Evolutionary conservation across 2,797 vertebrate species (phyloP), one percentile per base, ranked within the genome.

Genomic region (Epinephelus malabaricus): DNA sequence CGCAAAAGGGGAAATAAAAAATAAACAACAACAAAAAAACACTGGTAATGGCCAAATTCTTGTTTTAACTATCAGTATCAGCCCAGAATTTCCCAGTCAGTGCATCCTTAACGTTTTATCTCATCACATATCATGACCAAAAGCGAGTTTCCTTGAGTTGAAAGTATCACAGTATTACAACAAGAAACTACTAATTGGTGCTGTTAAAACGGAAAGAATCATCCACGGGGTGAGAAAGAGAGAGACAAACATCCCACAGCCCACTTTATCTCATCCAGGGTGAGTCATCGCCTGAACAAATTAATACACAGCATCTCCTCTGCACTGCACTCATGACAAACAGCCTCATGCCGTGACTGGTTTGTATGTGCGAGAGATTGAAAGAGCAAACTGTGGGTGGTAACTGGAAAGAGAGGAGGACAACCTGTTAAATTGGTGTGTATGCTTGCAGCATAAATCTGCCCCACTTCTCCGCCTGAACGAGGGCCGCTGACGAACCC

Each of bases 251-350:
- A 85, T 79, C 83, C 81, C 66, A 79, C 84, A 84, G 67, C 83
- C 82, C 65, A 83, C 82, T 90, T 77, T 60, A 83, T 91, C 86
- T 88, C 70, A 84, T 78, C 65, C 76, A 70, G 85, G 70, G 73
- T 93, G 92, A 95, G 90, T 94, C 93, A 95, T 92, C 66, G 66
- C 86, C 81, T 86, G 73, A 88, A 86, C 86, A 92, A 88, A 94
- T 91, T 66, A 92, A 93, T 77, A 89, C 81, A 86, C 78, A 77
- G 88, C 81, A 53, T 90, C 87, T 91, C 86, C 80, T 87, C 89
- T 89, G 84, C 88, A 86, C 78, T 87, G 85, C 86, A 85, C 78
- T 83, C 78, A 54, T 89, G 89, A 92, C 87, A 84, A 88, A 90
- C 83, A 78, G 84, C 82, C 46, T 83, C 72, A 76, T 59, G 74